These are phyloP conservation scores for Tenrec ecaudatus DNA, from an alignment of 2,113 vertebrate species.

Conservation along the genomic window DNA sequence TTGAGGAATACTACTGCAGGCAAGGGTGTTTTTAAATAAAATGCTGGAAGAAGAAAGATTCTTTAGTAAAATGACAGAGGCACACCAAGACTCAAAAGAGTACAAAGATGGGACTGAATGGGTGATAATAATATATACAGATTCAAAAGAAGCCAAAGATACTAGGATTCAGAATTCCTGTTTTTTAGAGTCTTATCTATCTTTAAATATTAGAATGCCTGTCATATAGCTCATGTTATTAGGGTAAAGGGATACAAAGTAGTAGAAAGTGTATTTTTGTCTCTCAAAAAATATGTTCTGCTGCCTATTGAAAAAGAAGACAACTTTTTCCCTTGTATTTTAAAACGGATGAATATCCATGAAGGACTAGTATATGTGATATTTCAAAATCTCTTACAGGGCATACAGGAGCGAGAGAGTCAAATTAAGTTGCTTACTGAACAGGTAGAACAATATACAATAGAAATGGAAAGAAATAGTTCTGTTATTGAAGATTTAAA, in stretches of 20 bases:
- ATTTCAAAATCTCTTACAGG: slow-evolving; percentile 84
- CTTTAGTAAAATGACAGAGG: not conserved
- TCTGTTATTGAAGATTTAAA: slow-evolving; percentile 92
- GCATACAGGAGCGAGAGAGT: slow-evolving; percentile 93
- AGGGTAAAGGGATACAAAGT: too few species aligned
- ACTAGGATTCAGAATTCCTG: not conserved
- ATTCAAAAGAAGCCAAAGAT: not conserved
- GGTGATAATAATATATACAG: not conserved
- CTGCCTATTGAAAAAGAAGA: too few species aligned
- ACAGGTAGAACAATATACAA: slow-evolving; percentile 94
- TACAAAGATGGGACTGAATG: not conserved
- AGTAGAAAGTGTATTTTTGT: too few species aligned
- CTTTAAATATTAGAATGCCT: not conserved
- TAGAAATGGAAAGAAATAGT: slow-evolving; percentile 95
- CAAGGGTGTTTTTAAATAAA: not conserved
- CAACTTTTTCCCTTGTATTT: not conserved
- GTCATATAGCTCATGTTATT: not conserved
- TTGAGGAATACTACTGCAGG: not conserved
- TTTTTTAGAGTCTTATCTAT: not conserved
- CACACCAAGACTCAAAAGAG: not conserved
- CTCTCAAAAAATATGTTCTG: too few species aligned
- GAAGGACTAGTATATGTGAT: not conserved
- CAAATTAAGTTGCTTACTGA: slow-evolving; percentile 95
- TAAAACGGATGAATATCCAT: not conserved
- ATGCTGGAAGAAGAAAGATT: not conserved